These are phyloP conservation scores for Hycleus phaleratus DNA, from an alignment of 1,140 invertebrate species.

Conservation along the genomic window DNA sequence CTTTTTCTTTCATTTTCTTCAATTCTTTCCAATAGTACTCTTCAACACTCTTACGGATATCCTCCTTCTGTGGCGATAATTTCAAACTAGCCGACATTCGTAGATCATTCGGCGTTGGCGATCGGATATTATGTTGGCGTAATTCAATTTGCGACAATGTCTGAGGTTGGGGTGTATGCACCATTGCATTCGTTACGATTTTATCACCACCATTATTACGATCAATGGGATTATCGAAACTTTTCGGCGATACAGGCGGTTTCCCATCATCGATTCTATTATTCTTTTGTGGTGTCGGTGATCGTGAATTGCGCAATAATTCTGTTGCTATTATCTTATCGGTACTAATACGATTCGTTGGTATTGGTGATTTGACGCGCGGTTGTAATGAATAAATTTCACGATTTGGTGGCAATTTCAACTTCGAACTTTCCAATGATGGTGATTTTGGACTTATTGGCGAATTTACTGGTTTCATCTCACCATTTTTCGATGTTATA, in stretches of 20 bases:
- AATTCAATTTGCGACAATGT: conserved; percentile 1
- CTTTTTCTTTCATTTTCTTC: conserved; percentile 48
- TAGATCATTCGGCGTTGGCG: conserved; percentile 16
- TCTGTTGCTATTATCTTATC: conserved; percentile 39
- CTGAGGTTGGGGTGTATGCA: conserved; percentile 12
- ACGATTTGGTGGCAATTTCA: conserved; percentile 34
- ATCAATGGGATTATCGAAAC: conserved; percentile 1
- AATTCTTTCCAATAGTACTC: conserved; percentile 53
- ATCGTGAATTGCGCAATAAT: conserved; percentile 28
- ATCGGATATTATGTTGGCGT: neutral
- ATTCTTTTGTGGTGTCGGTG: conserved; percentile 23
- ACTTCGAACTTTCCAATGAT: conserved; percentile 30
- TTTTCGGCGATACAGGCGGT: conserved; percentile 16
- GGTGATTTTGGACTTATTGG: conserved; percentile 13
- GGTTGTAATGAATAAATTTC: conserved; percentile 34
- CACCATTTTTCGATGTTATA: neutral
- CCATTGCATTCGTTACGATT: conserved; percentile 18
- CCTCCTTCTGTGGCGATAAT: conserved; percentile 32
- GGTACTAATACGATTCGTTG: conserved; percentile 30
- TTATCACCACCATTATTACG: conserved; percentile 2
- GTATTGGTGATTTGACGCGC: conserved; percentile 36
- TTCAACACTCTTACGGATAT: conserved; percentile 48
- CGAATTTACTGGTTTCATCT: conserved; percentile 1
- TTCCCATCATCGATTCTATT: conserved; percentile 15
- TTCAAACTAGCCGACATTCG: conserved; percentile 5